phyloP scores from a whole-genome alignment of 2,888 invertebrate species.

The Noctua fimbriata region DNA sequence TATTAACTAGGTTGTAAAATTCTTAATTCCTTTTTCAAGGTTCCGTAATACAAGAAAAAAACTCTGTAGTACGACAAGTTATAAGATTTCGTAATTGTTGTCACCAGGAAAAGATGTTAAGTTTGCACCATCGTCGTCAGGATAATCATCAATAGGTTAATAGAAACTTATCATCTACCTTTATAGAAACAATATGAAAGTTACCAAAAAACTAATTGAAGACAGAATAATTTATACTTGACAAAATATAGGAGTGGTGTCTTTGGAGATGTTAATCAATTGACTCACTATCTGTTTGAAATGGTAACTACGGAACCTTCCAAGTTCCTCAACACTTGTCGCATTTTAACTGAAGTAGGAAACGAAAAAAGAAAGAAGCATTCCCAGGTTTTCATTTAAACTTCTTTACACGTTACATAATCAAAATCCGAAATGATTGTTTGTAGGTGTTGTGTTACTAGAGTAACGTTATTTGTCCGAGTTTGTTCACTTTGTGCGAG shows the following conservation, averaged over 20 bases:
- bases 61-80: neutral
- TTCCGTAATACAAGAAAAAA: neutral
- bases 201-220: neutral
- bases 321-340: neutral
- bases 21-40: conserved; percentile 33
- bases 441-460: conserved; percentile 42
- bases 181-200: neutral
- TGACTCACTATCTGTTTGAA: neutral
- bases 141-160: neutral
- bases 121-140: neutral
- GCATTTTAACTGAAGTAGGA: neutral
- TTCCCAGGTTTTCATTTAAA: conserved; percentile 16
- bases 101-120: neutral
- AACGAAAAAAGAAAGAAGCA: conserved; percentile 1
- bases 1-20: conserved; percentile 39
- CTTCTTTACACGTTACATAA: conserved; percentile 34
- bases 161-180: neutral
- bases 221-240: too few relatives aligned
- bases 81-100: neutral
- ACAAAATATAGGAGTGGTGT: neutral
- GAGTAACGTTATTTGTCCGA: conserved; percentile 52
- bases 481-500: conserved; percentile 41
- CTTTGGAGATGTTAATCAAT: neutral
- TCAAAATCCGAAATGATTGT: conserved; percentile 41
- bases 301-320: conserved; percentile 9